These are phyloP conservation scores for Myotis pilosus DNA, from an alignment of 2,797 vertebrate species.

Conservation along the genomic window DNA sequence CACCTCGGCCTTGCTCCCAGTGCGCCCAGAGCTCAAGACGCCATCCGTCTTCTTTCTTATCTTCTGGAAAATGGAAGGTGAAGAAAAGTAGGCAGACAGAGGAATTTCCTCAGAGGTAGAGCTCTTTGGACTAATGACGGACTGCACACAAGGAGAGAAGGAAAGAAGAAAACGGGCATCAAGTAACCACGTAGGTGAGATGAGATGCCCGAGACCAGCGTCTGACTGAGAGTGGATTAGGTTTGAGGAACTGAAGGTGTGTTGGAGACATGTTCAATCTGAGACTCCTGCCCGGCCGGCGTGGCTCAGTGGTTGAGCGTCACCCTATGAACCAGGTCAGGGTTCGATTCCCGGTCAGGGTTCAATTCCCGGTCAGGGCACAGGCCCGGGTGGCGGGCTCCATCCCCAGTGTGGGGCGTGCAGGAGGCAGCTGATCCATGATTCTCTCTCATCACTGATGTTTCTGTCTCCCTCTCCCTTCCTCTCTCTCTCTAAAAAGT, in stretches of 20 bases:
- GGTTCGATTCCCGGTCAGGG: too few species aligned
- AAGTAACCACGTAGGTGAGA: neutral
- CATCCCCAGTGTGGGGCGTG: too few species aligned
- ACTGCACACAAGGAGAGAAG: neutral
- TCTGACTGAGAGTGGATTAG: neutral
- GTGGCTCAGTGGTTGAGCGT: too few species aligned
- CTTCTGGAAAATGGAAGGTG: neutral
- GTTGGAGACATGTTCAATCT: neutral
- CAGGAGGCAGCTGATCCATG: too few species aligned
- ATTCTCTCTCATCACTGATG: too few species aligned
- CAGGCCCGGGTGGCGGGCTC: rapidly evolving
- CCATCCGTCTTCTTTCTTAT: neutral
- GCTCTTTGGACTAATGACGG: neutral
- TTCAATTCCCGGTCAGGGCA: too few species aligned
- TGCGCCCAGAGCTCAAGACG: conserved; percentile 37
- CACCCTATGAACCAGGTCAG: too few species aligned
- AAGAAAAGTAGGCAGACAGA: neutral
- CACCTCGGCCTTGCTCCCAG: neutral
- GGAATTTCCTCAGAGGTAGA: neutral
- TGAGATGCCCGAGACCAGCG: neutral
- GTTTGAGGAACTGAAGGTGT: neutral
- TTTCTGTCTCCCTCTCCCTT: too few species aligned
- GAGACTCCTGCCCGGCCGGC: neutral
- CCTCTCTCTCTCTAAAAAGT: too few species aligned
- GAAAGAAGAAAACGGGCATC: neutral